phyloP scores from a whole-genome alignment of 2,797 vertebrate species.

The Rallus crepitans region DNA sequence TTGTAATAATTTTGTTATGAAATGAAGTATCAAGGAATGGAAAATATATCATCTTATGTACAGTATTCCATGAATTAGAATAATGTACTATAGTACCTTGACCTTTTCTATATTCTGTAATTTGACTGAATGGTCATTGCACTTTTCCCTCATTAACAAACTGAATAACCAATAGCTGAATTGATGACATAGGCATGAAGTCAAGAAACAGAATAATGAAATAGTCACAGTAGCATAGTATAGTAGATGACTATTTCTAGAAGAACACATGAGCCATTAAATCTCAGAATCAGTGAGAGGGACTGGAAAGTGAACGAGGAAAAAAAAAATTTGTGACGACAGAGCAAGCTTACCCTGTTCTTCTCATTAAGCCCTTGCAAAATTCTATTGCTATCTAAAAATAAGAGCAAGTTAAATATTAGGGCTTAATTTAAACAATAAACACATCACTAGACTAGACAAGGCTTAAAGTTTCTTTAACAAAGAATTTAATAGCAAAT shows the following conservation, averaged over 20 bases:
- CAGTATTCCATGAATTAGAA: constrained; percentile 48
- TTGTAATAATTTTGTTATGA: constrained; percentile 53
- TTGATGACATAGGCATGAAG: constrained; percentile 59
- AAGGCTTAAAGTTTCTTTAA: constrained; percentile 63
- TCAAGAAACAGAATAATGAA: constrained; percentile 69
- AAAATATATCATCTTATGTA: constrained; percentile 8
- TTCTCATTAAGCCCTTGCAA: not conserved
- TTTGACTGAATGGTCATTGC: constrained; percentile 59
- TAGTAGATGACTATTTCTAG: constrained; percentile 35
- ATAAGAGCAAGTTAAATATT: constrained; percentile 33
- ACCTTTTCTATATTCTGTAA: constrained; percentile 68
- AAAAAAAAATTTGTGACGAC: not conserved
- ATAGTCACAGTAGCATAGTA: not conserved
- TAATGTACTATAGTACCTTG: constrained; percentile 44
- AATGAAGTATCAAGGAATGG: constrained; percentile 2
- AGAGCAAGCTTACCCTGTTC: not conserved
- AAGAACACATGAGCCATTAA: constrained; percentile 7
- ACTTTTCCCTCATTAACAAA: constrained; percentile 65
- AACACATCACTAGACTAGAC: constrained; percentile 45
- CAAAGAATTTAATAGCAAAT: constrained; percentile 61
- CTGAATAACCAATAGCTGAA: constrained; percentile 49
- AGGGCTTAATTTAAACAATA: constrained; percentile 63
- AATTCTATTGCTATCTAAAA: constrained; percentile 45
- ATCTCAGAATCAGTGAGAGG: not conserved
- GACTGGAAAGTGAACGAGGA: not conserved